Percentiles rank a stretch among this genome's conserved stretches.
Conservation (phyloP, 1,140 invertebrate genomes). For the Lysiphlebus fabarum region DNA sequence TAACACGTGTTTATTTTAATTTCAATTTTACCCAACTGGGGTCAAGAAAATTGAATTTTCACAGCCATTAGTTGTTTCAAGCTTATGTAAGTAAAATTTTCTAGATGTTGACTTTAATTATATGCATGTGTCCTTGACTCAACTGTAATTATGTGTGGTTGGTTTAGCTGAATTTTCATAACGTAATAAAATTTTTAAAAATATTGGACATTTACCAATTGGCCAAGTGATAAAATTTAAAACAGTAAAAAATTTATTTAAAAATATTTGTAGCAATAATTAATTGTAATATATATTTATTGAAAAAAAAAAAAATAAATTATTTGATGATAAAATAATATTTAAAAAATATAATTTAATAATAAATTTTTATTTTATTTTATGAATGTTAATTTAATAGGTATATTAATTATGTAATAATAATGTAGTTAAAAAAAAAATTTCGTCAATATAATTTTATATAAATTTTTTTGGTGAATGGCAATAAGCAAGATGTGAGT, state of each 20-base stretch:
- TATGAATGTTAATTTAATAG: too few species aligned
- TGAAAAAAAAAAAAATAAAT: background rate
- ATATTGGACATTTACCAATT: slow-evolving; percentile 1
- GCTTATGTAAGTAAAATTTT: background rate
- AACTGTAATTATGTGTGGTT: slow-evolving; percentile 4
- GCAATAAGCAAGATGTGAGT: slow-evolving; percentile 13
- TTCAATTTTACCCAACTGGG: too few species aligned
- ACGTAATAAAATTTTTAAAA: slow-evolving; percentile 12
- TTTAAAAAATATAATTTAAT: too few species aligned
- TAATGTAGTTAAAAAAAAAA: too few species aligned
- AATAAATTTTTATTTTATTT: too few species aligned
- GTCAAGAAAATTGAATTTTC: slow-evolving; percentile 8
- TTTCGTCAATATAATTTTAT: background rate
- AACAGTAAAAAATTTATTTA: too few species aligned
- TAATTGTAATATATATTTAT: background rate
- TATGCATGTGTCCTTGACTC: background rate
- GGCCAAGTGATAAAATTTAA: too few species aligned
- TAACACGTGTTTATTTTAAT: too few species aligned
- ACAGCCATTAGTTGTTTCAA: slow-evolving; percentile 2
- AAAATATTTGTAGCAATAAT: too few species aligned
- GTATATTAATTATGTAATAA: too few species aligned
- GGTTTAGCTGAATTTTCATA: slow-evolving; percentile 15
- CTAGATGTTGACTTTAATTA: background rate
- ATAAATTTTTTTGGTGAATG: slow-evolving; percentile 10
- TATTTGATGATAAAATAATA: background rate